Percentiles rank a stretch among this genome's conserved stretches.
These are phyloP conservation scores for Smutsia gigantea DNA, from an alignment of 2,797 vertebrate species.

Conservation along the genomic window DNA sequence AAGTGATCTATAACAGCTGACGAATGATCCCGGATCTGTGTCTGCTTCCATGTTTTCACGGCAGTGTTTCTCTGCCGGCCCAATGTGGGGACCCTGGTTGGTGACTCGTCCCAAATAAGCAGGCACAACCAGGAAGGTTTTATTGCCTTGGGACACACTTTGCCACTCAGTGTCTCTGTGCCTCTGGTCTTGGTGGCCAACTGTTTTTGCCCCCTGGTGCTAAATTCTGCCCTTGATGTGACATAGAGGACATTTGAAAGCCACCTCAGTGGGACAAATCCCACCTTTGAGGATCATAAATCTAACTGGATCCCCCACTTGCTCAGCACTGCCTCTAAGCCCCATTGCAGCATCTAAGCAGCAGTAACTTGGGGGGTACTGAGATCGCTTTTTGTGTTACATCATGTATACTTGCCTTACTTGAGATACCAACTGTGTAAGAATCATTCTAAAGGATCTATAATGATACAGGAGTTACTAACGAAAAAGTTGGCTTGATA, in stretches of 20 bases:
- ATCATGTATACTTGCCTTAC: not conserved
- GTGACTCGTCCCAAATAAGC: not conserved
- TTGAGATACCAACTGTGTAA: not conserved
- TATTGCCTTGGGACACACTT: not conserved
- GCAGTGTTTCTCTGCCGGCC: not conserved
- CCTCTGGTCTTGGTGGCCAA: not conserved
- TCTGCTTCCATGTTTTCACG: not conserved
- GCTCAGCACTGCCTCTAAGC: not conserved
- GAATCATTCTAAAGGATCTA: not conserved
- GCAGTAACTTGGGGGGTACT: not conserved
- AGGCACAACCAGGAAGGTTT: not conserved
- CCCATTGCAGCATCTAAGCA: not conserved
- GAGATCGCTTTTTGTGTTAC: not conserved
- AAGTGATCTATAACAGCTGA: not conserved
- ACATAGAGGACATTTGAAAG: not conserved
- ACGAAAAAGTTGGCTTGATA: not conserved
- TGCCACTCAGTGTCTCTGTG: not conserved
- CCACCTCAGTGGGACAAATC: not conserved
- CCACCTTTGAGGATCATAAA: not conserved
- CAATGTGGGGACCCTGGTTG: not conserved
- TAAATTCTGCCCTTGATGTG: not conserved
- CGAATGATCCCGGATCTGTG: too few relatives aligned
- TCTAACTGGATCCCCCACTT: not conserved
- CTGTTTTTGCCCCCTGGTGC: not conserved
- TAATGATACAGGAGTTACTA: not conserved